A percentile compares a stretch with the other conserved stretches of the same genome.
Evolutionary conservation across 2,113 vertebrate species (phyloP).

Genomic region (Seriola dumerili): DNA sequence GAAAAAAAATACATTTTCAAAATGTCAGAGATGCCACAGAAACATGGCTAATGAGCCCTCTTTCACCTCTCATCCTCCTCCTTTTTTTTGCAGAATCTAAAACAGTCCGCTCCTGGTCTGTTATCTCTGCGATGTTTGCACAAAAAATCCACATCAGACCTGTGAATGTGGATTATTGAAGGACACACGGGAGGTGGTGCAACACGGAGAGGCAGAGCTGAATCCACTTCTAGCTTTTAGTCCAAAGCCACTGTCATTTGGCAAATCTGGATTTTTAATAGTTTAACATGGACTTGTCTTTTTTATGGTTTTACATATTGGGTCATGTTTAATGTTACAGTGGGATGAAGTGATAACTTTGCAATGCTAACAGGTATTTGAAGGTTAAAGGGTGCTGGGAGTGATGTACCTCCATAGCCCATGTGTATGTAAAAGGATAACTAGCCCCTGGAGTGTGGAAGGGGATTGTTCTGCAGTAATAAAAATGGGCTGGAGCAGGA

Average conservation of each 20-base stretch:
- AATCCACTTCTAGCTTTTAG: background rate
- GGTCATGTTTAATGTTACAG: slow-evolving; percentile 17
- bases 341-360: slow-evolving; percentile 22
- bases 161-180: slow-evolving; percentile 23
- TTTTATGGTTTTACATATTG: slow-evolving; percentile 16
- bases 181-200: slow-evolving; percentile 14
- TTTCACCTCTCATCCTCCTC: background rate
- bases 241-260: background rate
- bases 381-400: slow-evolving; percentile 52
- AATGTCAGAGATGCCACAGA: slow-evolving; percentile 45
- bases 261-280: background rate
- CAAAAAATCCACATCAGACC: slow-evolving; percentile 1
- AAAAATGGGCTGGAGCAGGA: slow-evolving; percentile 36
- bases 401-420: background rate
- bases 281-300: background rate
- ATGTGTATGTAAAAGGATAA: slow-evolving; percentile 45
- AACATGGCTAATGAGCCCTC: slow-evolving; percentile 29
- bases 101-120: background rate
- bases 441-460: slow-evolving; percentile 42
- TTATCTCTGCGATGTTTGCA: slow-evolving; percentile 10
- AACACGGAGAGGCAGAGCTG: background rate
- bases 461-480: slow-evolving; percentile 49
- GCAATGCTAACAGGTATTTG: slow-evolving; percentile 32
- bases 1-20: slow-evolving; percentile 17
- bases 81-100: slow-evolving; percentile 15